A percentile compares a stretch with the other conserved stretches of the same genome.
These are phyloP conservation scores for Myoxocephalus aenaeus DNA, from an alignment of 2,797 vertebrate genomes.

Conservation along the genomic window DNA sequence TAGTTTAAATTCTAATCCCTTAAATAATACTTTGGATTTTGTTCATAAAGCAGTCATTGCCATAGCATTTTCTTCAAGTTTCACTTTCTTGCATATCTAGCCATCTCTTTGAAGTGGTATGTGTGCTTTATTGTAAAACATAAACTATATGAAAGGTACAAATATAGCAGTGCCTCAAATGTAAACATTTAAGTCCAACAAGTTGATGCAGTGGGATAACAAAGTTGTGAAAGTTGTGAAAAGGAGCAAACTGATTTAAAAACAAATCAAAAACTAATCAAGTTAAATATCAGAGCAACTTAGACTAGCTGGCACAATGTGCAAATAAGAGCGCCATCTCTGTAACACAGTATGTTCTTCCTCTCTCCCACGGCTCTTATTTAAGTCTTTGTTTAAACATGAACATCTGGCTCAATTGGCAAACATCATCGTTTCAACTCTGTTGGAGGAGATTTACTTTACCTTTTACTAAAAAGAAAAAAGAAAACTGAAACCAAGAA, in stretches of 20 bases:
- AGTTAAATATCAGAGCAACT: neutral
- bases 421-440: conserved; percentile 46
- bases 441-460: conserved; percentile 39
- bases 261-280: neutral
- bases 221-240: neutral
- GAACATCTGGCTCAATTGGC: conserved; percentile 63
- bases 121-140: neutral
- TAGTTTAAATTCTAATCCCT: neutral
- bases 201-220: neutral
- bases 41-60: neutral
- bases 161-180: neutral
- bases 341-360: neutral
- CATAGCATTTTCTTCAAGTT: neutral
- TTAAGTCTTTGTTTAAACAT: conserved; percentile 51
- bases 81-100: neutral
- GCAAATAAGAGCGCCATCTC: neutral
- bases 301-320: neutral
- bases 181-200: neutral
- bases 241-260: neutral
- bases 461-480: conserved; percentile 1
- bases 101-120: neutral
- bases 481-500: neutral
- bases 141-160: neutral
- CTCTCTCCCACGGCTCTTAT: conserved; percentile 30
- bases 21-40: neutral